Conservation (phyloP, 2,888 invertebrate genomes). For the Pyrrhia umbra region DNA sequence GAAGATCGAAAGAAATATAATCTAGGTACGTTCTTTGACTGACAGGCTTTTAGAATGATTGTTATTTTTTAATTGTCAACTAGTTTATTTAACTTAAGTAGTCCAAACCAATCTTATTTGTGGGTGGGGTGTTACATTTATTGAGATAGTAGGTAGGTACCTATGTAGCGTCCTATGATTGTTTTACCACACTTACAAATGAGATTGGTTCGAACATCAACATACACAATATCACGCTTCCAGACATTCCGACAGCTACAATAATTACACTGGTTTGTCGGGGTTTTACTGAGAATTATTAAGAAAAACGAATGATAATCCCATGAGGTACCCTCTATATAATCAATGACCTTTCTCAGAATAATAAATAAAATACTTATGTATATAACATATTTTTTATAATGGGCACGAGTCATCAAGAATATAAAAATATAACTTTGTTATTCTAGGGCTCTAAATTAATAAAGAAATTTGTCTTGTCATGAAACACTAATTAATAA, state of each 20-base stretch:
- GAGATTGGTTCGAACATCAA: constrained; percentile 45
- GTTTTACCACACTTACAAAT: constrained; percentile 21
- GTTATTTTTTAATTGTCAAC: constrained; percentile 33
- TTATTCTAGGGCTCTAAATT: neutral
- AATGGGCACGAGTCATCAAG: neutral
- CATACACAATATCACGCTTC: constrained; percentile 44
- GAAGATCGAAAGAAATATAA: constrained; percentile 33
- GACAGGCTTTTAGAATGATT: constrained; percentile 42
- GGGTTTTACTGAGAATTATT: constrained; percentile 42
- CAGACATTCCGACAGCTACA: constrained; percentile 52
- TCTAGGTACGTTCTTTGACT: constrained; percentile 38
- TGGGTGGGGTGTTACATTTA: constrained; percentile 16
- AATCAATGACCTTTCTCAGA: constrained; percentile 8
- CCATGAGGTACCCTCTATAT: neutral
- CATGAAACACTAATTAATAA: neutral
- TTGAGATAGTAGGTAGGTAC: neutral
- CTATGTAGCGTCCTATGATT: neutral
- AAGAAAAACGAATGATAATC: constrained; percentile 28
- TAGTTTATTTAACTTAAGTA: constrained; percentile 41
- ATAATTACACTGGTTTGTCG: constrained; percentile 65
- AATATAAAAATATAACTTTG: neutral
- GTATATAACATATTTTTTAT: neutral
- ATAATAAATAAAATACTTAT: constrained; percentile 26
- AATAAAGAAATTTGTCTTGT: neutral
- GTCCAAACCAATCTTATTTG: constrained; percentile 46